Evolutionary conservation across 2,113 vertebrate genomes (phyloP), one percentile per base, ranked within the genome.

Genomic region (Sterrhoptilus dennistouni): DNA sequence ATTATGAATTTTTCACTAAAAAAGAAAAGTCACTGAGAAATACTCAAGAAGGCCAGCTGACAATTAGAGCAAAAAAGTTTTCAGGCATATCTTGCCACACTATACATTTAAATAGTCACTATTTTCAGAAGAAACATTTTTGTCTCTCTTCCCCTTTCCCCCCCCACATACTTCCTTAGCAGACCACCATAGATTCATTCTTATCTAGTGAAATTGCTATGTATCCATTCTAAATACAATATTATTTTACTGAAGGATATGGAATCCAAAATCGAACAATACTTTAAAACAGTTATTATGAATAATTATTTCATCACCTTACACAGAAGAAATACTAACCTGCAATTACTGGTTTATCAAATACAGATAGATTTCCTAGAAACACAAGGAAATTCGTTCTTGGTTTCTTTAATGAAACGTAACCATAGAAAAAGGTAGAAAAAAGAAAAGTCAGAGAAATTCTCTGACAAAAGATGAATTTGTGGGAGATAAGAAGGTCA

Each of bases 241-340:
- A 36, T 91, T 49, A 70, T 87, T 94, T 78, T 59, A 42, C 31
- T 42, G 60, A 91, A 70, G 18, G n/a, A 65, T 53, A 69, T 0
- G 0, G 47, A 92, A 71, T 50, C 42, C 72, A 83, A 91, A 87
- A 81, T 31, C n/a, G 74, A 86, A 52, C 14, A 74, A 12, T 24
- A 64, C 20, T 56, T 79, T n/a, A 75, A 75, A 78, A 28, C 3
- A 79, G 14, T 79, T 86, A 83, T 54, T 75, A 42, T 54, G 33
- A 92, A 86, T 71, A 83, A 80, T 69, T 89, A 84, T 78, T 94
- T 89, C 40, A 75, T 70, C 84, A 78, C 14, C 27, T 87, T 74
- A 88, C 45, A 63, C 10, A 74, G 63, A 79, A 80, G 28, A 61
- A 66, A 95, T 50, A 91, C 66, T 50, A 77, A 65, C 36, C 35